These are phyloP conservation scores for Meteorus colon DNA, from an alignment of 2,888 invertebrate species.

Conservation along the genomic window DNA sequence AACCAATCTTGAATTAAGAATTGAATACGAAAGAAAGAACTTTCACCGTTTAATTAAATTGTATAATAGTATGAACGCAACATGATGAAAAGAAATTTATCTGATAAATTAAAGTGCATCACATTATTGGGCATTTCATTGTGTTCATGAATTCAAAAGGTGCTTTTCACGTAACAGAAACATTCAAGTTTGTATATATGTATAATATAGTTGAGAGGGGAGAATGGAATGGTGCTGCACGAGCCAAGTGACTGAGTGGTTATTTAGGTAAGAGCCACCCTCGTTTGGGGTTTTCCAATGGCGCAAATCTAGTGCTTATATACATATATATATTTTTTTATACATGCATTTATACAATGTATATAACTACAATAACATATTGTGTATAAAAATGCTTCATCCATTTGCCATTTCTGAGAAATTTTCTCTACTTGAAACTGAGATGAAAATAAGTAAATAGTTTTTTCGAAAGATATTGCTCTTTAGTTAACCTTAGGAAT, in stretches of 20 bases:
- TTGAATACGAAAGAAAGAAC: no score
- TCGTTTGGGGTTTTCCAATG: slow-evolving; percentile 45
- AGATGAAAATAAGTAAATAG: no score
- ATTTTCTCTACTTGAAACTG: no score
- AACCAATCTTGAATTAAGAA: no score
- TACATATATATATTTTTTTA: slow-evolving; percentile 57
- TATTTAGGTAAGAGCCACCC: slow-evolving; percentile 73
- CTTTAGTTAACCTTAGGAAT: no score
- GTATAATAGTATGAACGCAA: neutral
- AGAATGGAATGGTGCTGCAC: slow-evolving; percentile 62
- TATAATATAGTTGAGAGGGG: slow-evolving; percentile 35
- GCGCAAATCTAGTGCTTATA: slow-evolving; percentile 34
- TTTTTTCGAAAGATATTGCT: no score
- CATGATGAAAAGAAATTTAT: slow-evolving; percentile 21
- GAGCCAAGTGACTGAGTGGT: slow-evolving; percentile 73
- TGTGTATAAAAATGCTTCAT: neutral
- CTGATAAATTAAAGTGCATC: slow-evolving; percentile 59
- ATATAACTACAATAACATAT: slow-evolving; percentile 48
- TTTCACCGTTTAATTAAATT: neutral
- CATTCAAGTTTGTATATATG: slow-evolving; percentile 32
- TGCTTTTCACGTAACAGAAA: slow-evolving; percentile 55
- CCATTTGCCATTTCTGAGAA: no score
- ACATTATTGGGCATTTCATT: slow-evolving; percentile 70
- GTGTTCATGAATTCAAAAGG: slow-evolving; percentile 72
- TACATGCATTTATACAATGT: slow-evolving; percentile 60